Evolutionary conservation across 2,797 vertebrate genomes (phyloP), one percentile per base, ranked within the genome.

Genomic region (Iguana delicatissima): DNA sequence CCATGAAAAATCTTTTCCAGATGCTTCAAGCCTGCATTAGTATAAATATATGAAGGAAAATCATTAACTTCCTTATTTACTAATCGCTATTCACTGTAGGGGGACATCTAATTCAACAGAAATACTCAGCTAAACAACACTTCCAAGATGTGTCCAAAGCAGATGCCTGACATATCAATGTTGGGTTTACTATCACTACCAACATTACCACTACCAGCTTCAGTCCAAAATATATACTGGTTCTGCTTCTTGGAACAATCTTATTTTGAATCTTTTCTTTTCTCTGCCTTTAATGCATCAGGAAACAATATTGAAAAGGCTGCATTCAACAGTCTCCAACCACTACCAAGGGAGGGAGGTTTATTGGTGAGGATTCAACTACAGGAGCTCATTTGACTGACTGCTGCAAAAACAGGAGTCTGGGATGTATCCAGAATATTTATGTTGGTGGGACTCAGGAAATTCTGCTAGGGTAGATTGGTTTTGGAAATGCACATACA

Each of bases 371-470:
- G 85, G 81, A 76, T 90, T 74, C 91, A 62, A 46, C 69, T 94
- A 92, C 85, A 50, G 35, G 29, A 83, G 88, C 92, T 95, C 94
- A 95, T 92, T 93, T 91, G 93, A 93, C 42, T 69, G 72, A 93
- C 93, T 91, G 90, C 93, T 91, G 80, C 93, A 94, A 96, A 94
- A 93, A 74, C 86, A 89, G 42, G 62, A 67, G 57, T 52, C 26
- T 52, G 38, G 32, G 29, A 9, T 38, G 18, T 38, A 74, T 38
- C n/a, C 73, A 38, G 73, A 74, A 16, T 2, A 42, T 22, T 46
- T 76, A 7, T 29, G 7, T 77, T 26, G 72, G n/a, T 35, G n/a
- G 16, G 73, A 4, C 14, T 35, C 18, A 38, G 14, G 73, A 38
- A 38, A 38, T 74, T 74, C 10, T 74, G n/a, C 14, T 74, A 35